Percentiles rank a stretch among this genome's conserved stretches.
Conservation (phyloP, 2,113 vertebrate species). For the Geococcyx californianus region DNA sequence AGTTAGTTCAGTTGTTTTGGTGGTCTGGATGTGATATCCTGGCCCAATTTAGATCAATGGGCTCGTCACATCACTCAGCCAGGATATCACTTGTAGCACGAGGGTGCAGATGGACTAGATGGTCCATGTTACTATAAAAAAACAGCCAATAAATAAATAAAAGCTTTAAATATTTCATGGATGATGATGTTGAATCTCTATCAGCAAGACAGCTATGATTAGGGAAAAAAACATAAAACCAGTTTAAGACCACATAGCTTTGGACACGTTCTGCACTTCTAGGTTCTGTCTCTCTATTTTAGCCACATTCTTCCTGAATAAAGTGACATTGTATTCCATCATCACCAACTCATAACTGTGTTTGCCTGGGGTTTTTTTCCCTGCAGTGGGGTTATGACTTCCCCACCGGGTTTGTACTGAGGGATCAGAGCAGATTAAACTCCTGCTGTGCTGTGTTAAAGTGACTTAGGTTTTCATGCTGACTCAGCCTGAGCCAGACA, state of each 20-base stretch:
- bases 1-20: background rate
- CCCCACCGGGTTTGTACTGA: background rate
- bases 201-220: background rate
- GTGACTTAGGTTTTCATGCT: background rate
- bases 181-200: background rate
- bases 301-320: background rate
- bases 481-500: background rate
- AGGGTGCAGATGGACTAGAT: background rate
- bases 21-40: background rate
- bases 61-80: background rate
- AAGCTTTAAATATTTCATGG: background rate
- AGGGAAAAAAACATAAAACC: background rate
- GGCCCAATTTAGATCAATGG: background rate
- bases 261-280: fast-evolving
- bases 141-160: background rate
- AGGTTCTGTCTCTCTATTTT: background rate
- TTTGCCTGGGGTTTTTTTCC: background rate
- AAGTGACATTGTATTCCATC: background rate
- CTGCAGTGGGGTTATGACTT: background rate
- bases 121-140: background rate
- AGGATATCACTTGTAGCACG: background rate
- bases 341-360: background rate
- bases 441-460: background rate
- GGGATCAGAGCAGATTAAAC: background rate
- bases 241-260: background rate